phyloP scores from a whole-genome alignment of 1,140 invertebrate genomes.

The Physella acuta region DNA sequence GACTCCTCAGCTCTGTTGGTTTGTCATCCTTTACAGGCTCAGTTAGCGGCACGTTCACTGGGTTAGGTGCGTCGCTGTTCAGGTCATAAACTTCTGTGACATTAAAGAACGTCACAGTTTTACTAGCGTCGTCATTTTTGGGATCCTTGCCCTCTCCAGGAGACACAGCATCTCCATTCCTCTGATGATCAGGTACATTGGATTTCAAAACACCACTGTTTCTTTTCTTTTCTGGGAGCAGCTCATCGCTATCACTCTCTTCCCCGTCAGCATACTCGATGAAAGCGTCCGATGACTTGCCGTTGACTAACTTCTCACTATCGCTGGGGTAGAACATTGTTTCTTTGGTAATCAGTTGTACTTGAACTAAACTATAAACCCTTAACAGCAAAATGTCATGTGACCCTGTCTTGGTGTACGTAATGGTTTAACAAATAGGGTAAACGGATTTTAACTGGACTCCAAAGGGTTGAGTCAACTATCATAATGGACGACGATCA shows the following conservation, averaged over 20 bases:
- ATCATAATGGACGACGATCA: too few species aligned
- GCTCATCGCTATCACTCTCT: neutral
- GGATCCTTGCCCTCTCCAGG: neutral
- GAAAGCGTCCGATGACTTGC: neutral
- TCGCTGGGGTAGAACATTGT: too few species aligned
- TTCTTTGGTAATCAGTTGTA: too few species aligned
- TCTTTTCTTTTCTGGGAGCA: neutral
- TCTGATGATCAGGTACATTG: neutral
- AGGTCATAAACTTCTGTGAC: neutral
- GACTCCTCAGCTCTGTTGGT: too few species aligned
- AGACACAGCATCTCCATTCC: neutral
- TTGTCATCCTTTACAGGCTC: neutral
- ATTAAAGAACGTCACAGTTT: neutral
- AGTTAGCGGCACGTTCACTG: neutral
- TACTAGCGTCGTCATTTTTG: neutral
- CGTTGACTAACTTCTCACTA: too few species aligned
- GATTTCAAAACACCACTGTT: neutral
- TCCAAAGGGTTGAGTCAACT: too few species aligned
- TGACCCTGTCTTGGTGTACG: too few species aligned
- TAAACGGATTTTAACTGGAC: too few species aligned
- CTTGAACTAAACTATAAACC: too few species aligned
- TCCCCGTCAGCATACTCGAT: neutral
- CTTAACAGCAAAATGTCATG: too few species aligned
- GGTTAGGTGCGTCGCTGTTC: neutral
- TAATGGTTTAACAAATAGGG: too few species aligned